These are phyloP conservation scores for Dendropsophus ebraccatus DNA, from an alignment of 2,113 vertebrate genomes.

Conservation along the genomic window DNA sequence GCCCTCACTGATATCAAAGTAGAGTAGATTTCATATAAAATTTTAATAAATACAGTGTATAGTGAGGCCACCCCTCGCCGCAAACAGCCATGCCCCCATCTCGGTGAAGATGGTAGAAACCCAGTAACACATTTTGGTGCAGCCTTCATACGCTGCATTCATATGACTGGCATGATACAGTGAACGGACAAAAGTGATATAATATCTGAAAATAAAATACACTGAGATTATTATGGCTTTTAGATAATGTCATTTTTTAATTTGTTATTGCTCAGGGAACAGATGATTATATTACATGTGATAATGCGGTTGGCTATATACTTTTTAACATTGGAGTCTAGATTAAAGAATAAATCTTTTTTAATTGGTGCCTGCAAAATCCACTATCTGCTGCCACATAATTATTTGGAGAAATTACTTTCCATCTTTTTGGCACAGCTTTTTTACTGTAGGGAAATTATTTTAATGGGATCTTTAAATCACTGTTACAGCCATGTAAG, in stretches of 20 bases:
- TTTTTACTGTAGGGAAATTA: constrained; percentile 56
- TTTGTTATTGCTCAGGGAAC: constrained; percentile 16
- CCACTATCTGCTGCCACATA: constrained; percentile 52
- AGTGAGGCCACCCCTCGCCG: too few species aligned
- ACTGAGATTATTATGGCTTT: background rate
- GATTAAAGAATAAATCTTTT: constrained; percentile 55
- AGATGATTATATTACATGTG: constrained; percentile 28
- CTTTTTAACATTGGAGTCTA: constrained; percentile 27
- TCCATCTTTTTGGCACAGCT: constrained; percentile 49
- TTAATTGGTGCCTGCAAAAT: constrained; percentile 56
- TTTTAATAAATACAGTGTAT: too few species aligned
- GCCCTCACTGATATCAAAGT: too few species aligned
- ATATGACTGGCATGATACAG: background rate
- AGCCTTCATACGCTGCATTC: too few species aligned
- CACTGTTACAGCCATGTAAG: constrained; percentile 1
- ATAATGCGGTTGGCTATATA: constrained; percentile 26
- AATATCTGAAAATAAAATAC: background rate
- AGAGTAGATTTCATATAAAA: too few species aligned
- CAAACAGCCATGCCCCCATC: too few species aligned
- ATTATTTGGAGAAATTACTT: constrained; percentile 57
- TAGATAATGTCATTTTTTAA: background rate
- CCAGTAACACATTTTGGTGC: too few species aligned
- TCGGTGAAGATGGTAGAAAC: too few species aligned
- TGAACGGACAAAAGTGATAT: background rate
- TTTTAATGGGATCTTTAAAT: constrained; percentile 51